Evolutionary conservation across 1,140 invertebrate species (phyloP).

Genomic region (Drosophila tristis): DNA sequence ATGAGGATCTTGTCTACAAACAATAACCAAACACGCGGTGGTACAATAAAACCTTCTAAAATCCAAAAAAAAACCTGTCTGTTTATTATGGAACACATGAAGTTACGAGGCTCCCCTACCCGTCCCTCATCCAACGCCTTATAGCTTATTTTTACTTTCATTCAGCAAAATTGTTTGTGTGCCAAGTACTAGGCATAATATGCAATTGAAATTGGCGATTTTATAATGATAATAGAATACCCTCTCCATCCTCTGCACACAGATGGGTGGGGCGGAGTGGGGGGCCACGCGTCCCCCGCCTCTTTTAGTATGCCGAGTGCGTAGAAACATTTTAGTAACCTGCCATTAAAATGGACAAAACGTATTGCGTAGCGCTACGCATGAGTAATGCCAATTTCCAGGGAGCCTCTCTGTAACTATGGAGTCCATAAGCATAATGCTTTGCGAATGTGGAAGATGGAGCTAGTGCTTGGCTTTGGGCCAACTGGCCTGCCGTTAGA

Average conservation of each 20-base stretch:
- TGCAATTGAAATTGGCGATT: conserved; percentile 36
- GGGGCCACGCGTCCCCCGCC: background rate
- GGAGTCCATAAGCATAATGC: conserved; percentile 47
- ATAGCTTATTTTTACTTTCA: conserved; percentile 60
- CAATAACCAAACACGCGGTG: conserved; percentile 33
- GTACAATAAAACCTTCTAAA: conserved; percentile 1
- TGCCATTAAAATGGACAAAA: conserved; percentile 60
- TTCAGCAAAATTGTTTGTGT: conserved; percentile 59
- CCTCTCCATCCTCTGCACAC: too few relatives aligned
- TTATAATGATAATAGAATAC: conserved; percentile 40
- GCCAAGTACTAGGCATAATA: conserved; percentile 38
- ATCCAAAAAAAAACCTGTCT: conserved; percentile 16
- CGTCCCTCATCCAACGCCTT: background rate
- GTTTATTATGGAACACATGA: conserved; percentile 37
- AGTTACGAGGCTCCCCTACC: background rate
- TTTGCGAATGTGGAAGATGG: too few relatives aligned
- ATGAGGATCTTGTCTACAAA: conserved; percentile 44
- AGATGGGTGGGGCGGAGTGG: background rate
- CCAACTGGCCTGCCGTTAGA: too few relatives aligned
- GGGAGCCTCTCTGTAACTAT: conserved; percentile 31
- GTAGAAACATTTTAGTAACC: conserved; percentile 53
- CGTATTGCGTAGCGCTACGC: conserved; percentile 73
- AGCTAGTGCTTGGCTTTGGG: too few relatives aligned
- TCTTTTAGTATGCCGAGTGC: conserved; percentile 54
- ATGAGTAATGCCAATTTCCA: conserved; percentile 70